Percentiles rank a stretch among this genome's conserved stretches.
These are phyloP conservation scores for Sinodicranocentrus sp. DNA, from an alignment of 2,888 invertebrate species.

Conservation along the genomic window DNA sequence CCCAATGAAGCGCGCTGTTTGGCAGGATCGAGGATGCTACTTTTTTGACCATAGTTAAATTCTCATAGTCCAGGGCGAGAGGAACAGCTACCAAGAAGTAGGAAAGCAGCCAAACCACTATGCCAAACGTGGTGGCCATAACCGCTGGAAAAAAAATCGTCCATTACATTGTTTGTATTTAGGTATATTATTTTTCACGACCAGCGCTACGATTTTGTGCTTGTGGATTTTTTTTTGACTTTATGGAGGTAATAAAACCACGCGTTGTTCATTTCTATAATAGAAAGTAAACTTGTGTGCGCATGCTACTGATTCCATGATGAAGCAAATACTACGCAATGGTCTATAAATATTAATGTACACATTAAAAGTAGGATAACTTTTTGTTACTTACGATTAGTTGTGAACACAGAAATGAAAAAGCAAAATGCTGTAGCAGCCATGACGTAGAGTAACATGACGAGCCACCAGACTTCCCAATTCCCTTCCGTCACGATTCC, in stretches of 20 bases:
- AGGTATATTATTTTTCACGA: too few species aligned
- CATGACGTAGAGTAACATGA: conserved; percentile 78
- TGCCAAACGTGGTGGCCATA: conserved; percentile 77
- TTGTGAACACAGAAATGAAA: conserved; percentile 79
- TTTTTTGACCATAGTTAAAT: conserved; percentile 73
- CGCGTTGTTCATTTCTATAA: too few species aligned
- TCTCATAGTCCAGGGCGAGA: conserved; percentile 71
- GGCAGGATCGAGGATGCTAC: conserved; percentile 76
- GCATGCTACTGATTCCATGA: too few species aligned
- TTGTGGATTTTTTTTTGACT: too few species aligned
- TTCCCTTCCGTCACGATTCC: conserved; percentile 69
- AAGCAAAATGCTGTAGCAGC: conserved; percentile 79
- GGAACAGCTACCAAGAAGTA: conserved; percentile 74
- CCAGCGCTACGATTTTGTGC: too few species aligned
- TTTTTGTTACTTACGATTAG: conserved; percentile 79
- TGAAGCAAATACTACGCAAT: too few species aligned
- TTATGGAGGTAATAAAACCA: too few species aligned
- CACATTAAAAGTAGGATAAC: too few species aligned
- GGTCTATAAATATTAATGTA: too few species aligned
- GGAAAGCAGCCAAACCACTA: conserved; percentile 77
- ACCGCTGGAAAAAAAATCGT: conserved; percentile 77
- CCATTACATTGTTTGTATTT: too few species aligned
- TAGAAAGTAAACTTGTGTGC: too few species aligned
- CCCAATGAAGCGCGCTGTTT: conserved; percentile 77
- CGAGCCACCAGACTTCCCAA: conserved; percentile 77